These are phyloP conservation scores for Hypotaenidia philippensis DNA, from an alignment of 2,797 vertebrate species.

Conservation along the genomic window DNA sequence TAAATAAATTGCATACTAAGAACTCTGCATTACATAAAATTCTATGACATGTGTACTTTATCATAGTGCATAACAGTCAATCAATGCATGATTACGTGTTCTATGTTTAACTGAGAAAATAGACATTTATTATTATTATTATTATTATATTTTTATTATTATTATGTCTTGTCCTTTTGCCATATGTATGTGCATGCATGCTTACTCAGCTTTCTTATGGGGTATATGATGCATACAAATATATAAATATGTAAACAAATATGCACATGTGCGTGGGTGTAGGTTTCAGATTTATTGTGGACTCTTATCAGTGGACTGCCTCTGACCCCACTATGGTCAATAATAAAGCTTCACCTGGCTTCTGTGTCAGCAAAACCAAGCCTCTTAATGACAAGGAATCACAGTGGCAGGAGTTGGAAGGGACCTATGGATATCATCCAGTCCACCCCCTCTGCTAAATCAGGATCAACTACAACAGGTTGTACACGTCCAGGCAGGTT, in stretches of 20 bases:
- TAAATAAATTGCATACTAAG: not conserved
- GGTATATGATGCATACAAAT: not conserved
- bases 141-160: not conserved
- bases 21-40: not conserved
- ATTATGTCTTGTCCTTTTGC: not conserved
- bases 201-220: not conserved
- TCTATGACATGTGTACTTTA: not conserved
- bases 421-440: too few relatives aligned
- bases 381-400: not conserved
- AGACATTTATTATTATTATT: not conserved
- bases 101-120: not conserved
- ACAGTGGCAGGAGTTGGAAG: too few relatives aligned
- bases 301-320: not conserved
- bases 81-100: not conserved
- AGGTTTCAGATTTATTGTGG: not conserved
- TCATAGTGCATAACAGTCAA: not conserved
- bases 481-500: too few relatives aligned
- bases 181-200: fast-evolving
- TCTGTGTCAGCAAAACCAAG: not conserved
- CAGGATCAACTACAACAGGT: too few relatives aligned
- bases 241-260: not conserved
- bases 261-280: not conserved
- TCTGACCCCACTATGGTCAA: not conserved
- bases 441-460: too few relatives aligned
- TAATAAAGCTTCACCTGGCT: not conserved